Base-by-base conservation (phyloP, 2,113 vertebrate genomes). In the Sardina pilchardus region DNA sequence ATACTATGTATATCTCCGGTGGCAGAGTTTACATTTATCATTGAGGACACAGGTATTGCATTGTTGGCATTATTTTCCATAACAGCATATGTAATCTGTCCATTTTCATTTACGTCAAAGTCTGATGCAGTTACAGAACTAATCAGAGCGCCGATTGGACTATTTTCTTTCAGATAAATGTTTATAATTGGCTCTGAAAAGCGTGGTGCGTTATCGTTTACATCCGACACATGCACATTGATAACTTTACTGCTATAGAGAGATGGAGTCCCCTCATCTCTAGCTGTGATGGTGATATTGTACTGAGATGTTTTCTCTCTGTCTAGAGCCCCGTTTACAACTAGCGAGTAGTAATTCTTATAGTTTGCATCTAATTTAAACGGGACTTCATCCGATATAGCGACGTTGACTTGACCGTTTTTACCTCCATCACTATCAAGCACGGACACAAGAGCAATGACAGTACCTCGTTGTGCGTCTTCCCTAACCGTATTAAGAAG, bases 321-420 rank as follows among this genome's bases (percentile, higher is more conserved):
- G 81, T 95, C 94, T 0, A 95, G 56, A 0, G 21, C 0, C 1
- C 87, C 92, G 14, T 84, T 67, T 0, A 93, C 91, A 0, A 95
- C 91, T 67, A 96, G 89, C 4, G 93, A 93, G 85, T 92, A 95
- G 86, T 93, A 93, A 45, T 94, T 94, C 80, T 93, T 94, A 71
- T 94, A 94, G 82, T 88, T 36, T 82, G 92, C 93, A 1, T 88
- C 92, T 0, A 95, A 47, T 47, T 47, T 47, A 47, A 47, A 47
- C 8, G 45, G 45, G 45, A 47, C 45, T 1, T 47, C 45, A 47
- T 47, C 45, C 9, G 45, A 47, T 14, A 47, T 47, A 9, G 45
- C 45, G 12, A 47, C 9, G 9, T 47, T 47, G 12, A 47, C 45
- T 47, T 47, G 45, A 47, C 45, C 45, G 12, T 47, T 47, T 47